Percentiles rank a stretch among this genome's conserved stretches.
Evolutionary conservation across 2,113 vertebrate species (phyloP).

Genomic region (Apistogramma diplotaenia): DNA sequence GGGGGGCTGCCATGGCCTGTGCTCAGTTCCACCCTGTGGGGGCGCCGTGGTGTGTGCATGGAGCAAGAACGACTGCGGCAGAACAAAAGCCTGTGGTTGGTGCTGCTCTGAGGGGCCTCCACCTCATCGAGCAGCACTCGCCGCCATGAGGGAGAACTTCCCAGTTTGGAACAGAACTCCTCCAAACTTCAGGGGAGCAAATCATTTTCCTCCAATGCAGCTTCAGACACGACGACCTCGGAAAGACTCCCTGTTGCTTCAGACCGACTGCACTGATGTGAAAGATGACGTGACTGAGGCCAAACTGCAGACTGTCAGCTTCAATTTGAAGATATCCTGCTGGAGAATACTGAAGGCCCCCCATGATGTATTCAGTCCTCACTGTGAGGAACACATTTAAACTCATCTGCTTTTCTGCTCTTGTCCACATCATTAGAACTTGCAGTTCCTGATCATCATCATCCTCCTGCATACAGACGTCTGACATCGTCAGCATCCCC

Average conservation of each 20-base stretch:
- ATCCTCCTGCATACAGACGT: not conserved
- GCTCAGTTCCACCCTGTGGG: slow-evolving; percentile 32
- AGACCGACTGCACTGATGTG: slow-evolving; percentile 42
- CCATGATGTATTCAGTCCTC: not conserved
- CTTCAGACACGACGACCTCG: slow-evolving; percentile 35
- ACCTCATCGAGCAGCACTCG: slow-evolving; percentile 48
- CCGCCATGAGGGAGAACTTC: not conserved
- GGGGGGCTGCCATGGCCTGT: too few relatives aligned
- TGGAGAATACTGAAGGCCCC: slow-evolving; percentile 13
- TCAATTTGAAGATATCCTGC: slow-evolving; percentile 28
- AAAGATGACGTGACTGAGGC: slow-evolving; percentile 47
- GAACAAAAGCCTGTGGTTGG: slow-evolving; percentile 59
- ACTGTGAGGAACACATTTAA: not conserved
- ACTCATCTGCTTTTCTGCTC: not conserved
- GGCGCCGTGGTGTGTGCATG: slow-evolving; percentile 5
- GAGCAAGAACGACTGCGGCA: slow-evolving; percentile 7
- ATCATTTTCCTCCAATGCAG: slow-evolving; percentile 5
- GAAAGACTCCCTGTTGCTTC: slow-evolving; percentile 45
- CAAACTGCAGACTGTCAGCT: slow-evolving; percentile 47
- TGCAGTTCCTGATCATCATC: not conserved
- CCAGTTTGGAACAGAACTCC: not conserved
- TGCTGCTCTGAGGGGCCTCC: slow-evolving; percentile 60
- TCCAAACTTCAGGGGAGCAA: slow-evolving; percentile 7
- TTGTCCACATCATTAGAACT: not conserved
- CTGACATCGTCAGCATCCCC: not conserved